Evolutionary conservation across 2,113 vertebrate genomes (phyloP).

Genomic region (Speoplatyrhinus poulsoni): DNA sequence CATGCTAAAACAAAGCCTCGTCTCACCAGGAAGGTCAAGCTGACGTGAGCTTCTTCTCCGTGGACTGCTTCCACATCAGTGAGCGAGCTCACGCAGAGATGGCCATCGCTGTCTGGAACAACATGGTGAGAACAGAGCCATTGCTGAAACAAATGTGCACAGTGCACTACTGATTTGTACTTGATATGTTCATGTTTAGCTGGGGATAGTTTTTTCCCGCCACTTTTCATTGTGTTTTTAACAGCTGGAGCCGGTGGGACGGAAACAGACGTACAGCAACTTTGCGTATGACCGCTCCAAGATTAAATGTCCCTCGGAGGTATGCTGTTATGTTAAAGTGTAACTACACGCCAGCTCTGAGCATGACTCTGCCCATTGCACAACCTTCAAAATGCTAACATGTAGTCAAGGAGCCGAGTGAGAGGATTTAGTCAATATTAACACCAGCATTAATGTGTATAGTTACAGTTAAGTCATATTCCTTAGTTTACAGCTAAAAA

Average conservation of each 20-base stretch:
- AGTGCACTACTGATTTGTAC: background rate
- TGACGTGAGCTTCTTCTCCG: constrained; percentile 85
- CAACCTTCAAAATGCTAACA: too few species aligned
- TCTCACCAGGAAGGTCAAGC: constrained; percentile 69
- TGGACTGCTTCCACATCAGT: constrained; percentile 88
- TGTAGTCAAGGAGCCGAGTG: too few species aligned
- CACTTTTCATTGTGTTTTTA: constrained; percentile 25
- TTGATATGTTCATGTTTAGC: background rate
- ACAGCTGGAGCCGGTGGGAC: constrained; percentile 86
- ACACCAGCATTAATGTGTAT: too few species aligned
- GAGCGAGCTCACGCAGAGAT: constrained; percentile 84
- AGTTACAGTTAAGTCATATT: too few species aligned
- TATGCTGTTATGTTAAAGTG: constrained; percentile 62
- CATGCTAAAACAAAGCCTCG: background rate
- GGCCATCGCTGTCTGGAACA: constrained; percentile 92
- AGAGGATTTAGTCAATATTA: too few species aligned
- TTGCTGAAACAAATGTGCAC: background rate
- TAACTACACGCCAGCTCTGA: too few species aligned
- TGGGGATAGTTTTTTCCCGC: background rate
- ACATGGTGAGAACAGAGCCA: constrained; percentile 79
- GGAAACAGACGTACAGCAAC: constrained; percentile 85
- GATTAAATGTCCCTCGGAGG: constrained; percentile 84
- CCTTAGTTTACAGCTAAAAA: too few species aligned
- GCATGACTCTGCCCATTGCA: too few species aligned
- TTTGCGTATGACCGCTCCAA: constrained; percentile 84